Conservation (phyloP, 2,797 vertebrate species). For the Muscicapa comitata region DNA sequence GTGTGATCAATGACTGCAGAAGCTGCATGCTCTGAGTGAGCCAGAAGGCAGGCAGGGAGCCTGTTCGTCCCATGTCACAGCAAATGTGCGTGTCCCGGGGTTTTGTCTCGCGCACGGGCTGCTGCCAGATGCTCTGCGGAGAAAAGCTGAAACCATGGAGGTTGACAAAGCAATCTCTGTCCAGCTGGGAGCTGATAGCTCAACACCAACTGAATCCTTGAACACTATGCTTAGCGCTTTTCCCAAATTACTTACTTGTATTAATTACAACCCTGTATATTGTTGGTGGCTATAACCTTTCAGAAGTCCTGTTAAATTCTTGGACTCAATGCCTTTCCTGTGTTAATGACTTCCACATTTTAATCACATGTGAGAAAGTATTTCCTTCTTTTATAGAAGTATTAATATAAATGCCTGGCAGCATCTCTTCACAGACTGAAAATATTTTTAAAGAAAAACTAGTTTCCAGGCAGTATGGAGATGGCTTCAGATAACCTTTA, state of each 20-base stretch:
- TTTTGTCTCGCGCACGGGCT: not conserved
- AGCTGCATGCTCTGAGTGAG: not conserved
- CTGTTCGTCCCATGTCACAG: accelerated
- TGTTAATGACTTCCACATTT: conserved; percentile 45
- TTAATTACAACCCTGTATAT: not conserved
- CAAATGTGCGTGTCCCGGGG: accelerated
- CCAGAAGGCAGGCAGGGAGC: not conserved
- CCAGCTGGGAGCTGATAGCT: not conserved
- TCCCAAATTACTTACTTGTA: not conserved
- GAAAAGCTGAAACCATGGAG: not conserved
- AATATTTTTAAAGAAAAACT: not conserved
- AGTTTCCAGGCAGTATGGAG: not conserved
- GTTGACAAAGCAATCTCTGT: not conserved
- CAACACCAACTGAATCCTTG: not conserved
- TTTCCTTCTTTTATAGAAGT: conserved; percentile 4
- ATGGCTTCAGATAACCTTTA: not conserved
- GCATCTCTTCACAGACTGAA: not conserved
- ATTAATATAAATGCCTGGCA: not conserved
- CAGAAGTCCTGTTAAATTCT: not conserved
- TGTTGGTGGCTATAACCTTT: not conserved
- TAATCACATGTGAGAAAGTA: not conserved
- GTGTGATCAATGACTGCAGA: not conserved
- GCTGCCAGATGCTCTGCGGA: not conserved
- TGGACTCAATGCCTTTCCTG: not conserved
- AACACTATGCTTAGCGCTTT: not conserved